Conservation (phyloP, 2,888 invertebrate species). For the Polymixis flavicincta region DNA sequence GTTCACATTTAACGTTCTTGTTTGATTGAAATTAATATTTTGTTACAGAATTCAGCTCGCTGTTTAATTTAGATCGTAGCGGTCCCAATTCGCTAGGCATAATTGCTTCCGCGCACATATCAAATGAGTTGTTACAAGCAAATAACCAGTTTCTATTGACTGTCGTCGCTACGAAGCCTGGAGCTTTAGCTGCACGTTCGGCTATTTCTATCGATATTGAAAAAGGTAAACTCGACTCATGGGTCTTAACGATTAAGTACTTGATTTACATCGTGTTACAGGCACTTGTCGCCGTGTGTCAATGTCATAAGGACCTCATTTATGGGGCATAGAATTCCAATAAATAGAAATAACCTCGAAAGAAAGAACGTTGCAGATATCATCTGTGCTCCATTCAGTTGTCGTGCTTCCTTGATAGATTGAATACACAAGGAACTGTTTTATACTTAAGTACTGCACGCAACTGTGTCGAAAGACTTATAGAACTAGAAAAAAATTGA, state of each 20-base stretch:
- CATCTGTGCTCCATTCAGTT: not conserved
- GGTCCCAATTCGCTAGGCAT: slow-evolving; percentile 12
- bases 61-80: not conserved
- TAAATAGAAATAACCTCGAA: not conserved
- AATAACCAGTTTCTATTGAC: slow-evolving; percentile 69
- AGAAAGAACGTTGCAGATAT: not conserved
- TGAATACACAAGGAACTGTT: not conserved
- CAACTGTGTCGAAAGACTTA: not conserved
- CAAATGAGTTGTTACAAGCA: slow-evolving; percentile 62
- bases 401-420: not conserved
- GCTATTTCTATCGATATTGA: slow-evolving; percentile 51
- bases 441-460: too few relatives aligned
- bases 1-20: not conserved
- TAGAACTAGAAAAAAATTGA: too few relatives aligned
- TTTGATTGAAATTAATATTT: not conserved
- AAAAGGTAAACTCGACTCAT: slow-evolving; percentile 59
- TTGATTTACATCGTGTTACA: not conserved
- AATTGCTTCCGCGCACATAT: not conserved
- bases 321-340: not conserved
- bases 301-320: not conserved
- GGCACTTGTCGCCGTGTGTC: not conserved
- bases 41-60: slow-evolving; percentile 62
- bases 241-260: not conserved
- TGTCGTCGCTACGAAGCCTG: slow-evolving; percentile 67
- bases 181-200: slow-evolving; percentile 62